Base-by-base conservation (phyloP, 2,113 vertebrate species). In the Rhinopithecus roxellana region DNA sequence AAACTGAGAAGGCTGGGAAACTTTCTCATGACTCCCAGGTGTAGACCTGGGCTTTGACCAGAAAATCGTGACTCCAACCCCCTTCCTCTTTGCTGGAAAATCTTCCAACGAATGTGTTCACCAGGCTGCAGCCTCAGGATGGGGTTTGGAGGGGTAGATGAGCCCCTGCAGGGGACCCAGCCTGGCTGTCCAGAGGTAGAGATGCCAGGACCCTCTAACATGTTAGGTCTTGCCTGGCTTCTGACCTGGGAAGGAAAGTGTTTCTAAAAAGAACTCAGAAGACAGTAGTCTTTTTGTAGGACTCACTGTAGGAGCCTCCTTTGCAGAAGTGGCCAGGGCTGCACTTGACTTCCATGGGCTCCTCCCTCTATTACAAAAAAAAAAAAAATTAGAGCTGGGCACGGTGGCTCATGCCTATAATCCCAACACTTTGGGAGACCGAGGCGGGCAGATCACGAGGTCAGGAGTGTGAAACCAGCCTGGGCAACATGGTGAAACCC, bases 281-380 rank as follows among this genome's bases (percentile, higher is more conserved):
- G 25, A 23, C 35, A 0, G 14, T 1, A 32, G 75, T 25, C 70
- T 61, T 23, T 78, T 14, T 1, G 8, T 18, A 6, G 27, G 27
- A 40, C 45, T 5, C 5, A 18, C 0, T 0, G 9, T 43, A 48
- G 50, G 30, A 81, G 3, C n/a, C 4, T 6, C 22, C 1, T 13
- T 6, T 45, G 22, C 38, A 13, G 64, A 64, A 45, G 23, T n/a
- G 70, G 11, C 79, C 23, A 1, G 43, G 59, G 61, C 72, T 35
- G 64, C 6, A 0, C 16, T 32, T 9, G 22, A 43, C 67, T 5
- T 7, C 30, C 1, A 0, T 8, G 64, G 13, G 35, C 40, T 35
- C 59, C 59, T 70, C 59, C 5, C 32, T 69, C 70, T 64, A n/a
- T n/a, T 77, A 52, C 88, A 16, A 90, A 55, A 57, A 22, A 40